Base-by-base conservation (phyloP, 2,888 invertebrate genomes). In the Phymatocera aterrima region DNA sequence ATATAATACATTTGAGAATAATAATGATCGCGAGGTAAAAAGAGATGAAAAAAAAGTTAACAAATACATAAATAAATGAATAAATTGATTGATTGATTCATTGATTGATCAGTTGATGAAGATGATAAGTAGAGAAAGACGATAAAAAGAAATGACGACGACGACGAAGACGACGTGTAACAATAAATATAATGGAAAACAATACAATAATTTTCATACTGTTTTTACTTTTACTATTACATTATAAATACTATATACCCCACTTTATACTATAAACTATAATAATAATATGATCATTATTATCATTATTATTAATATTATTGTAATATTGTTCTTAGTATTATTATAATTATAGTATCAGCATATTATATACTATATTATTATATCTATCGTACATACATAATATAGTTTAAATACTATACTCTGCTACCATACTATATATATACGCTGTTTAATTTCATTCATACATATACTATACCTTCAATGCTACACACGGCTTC, bases 141-240 rank as follows among this genome's bases (percentile, higher is more conserved):
- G 3, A 28, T 31, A 43, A 34, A 28, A 48, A 10, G 34, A 48
- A 43, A 21, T 15, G 1, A 51, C 18, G 8, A 72, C n/a, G 37
- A 43, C 18, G 21, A 31, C 40, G 28, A 46, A 8, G n/a, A 70
- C 28, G 51, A 82, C 81, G 82, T 82, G 82, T 72, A 88, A 88
- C 84, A 85, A 86, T 88, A 88, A 88, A 85, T n/a, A n/a, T 86
- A 87, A 87, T 82, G 86, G 86, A 87, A 88, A 88, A 86, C 87
- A 85, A 88, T 88, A 88, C 87, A 87, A 89, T 88, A 88, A 89
- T 89, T 89, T 89, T 89, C 86, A 88, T 88, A 88, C 87, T 85
- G 82, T 88, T 89, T 89, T 89, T 88, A 89, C 89, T 89, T 89
- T 89, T 87, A 88, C 87, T 88, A 88, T 83, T 86, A 85, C 85